Base-by-base conservation (phyloP, 2,113 vertebrate species). In the Rhynchomys soricoides region DNA sequence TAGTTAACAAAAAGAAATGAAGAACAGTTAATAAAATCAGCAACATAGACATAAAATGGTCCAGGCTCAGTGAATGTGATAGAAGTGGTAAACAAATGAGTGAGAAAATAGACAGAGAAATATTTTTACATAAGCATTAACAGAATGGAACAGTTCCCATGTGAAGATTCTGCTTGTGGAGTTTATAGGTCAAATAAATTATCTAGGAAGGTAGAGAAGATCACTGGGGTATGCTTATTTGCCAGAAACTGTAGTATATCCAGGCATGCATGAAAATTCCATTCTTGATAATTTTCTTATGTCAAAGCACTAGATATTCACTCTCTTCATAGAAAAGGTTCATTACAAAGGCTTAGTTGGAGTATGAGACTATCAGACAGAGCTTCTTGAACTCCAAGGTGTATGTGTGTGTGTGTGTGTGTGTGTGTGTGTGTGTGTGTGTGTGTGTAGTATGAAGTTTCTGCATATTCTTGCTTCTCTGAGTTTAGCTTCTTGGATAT, bases 51-150 rank as follows among this genome's bases (percentile, higher is more conserved):
- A 22, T n/a, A n/a, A 55, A 31, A n/a, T 34, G 31, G 13, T 15
- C 7, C 19, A 34, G 1, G 2, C 13, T 7, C 43, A 3, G 16
- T 1, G 29, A 3, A 19, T 24, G 50, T 24, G 31, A 9, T 17
- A 43, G 34, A 21, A 26, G 31, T 15, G 16, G 34, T 70, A 45
- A 16, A 68, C 13, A 68, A 77, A n/a, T 88, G 0, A 43, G 40
- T 50, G 37, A 31, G 4, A 34, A 94, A 66, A 31, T 0, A 29
- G 16, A 37, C 11, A 77, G 55, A 89, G 22, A 77, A 85, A 59
- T 70, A 78, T 45, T 68, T 79, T 68, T 70, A 73, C 57, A 52
- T 15, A 78, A 87, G 24, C 7, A 73, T 16, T 89, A 24, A 71
- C 9, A 74, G 15, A 37, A 81, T 55, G 4, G 12, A 6, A 81